Percentiles rank a stretch among this genome's conserved stretches.
These are phyloP conservation scores for Passer domesticus DNA, from an alignment of 2,113 vertebrate genomes.

Conservation along the genomic window DNA sequence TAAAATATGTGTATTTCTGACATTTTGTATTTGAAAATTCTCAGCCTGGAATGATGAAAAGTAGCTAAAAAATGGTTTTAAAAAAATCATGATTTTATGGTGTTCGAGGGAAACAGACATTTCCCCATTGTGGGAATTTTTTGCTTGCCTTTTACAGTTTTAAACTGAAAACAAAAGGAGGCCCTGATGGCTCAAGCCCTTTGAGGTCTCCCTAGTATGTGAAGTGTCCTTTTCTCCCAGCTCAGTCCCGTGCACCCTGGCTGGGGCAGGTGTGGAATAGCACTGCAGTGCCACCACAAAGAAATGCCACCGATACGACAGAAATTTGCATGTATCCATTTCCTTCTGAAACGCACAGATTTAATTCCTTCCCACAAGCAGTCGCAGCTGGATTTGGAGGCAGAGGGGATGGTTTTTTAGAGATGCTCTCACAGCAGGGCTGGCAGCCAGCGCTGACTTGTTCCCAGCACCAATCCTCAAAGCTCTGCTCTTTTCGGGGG, in stretches of 20 bases:
- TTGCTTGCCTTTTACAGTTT: background rate
- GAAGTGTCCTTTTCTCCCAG: background rate
- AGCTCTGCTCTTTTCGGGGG: background rate
- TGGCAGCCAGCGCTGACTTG: accelerated
- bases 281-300: background rate
- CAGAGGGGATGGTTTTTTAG: background rate
- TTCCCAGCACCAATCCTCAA: background rate
- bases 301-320: accelerated
- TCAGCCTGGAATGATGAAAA: accelerated
- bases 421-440: background rate
- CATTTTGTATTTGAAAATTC: background rate
- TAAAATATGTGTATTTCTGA: background rate
- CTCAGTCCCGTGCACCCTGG: accelerated
- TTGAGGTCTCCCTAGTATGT: accelerated
- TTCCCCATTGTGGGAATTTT: background rate
- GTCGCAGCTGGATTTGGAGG: accelerated
- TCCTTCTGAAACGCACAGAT: accelerated
- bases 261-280: background rate
- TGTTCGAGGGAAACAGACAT: background rate
- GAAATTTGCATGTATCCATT: accelerated
- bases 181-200: background rate
- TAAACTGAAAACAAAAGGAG: background rate
- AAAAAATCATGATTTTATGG: background rate
- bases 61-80: background rate
- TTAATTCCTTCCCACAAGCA: background rate